A percentile compares a stretch with the other conserved stretches of the same genome.
These are phyloP conservation scores for Nudaria mundana DNA, from an alignment of 2,888 invertebrate genomes.

Conservation along the genomic window DNA sequence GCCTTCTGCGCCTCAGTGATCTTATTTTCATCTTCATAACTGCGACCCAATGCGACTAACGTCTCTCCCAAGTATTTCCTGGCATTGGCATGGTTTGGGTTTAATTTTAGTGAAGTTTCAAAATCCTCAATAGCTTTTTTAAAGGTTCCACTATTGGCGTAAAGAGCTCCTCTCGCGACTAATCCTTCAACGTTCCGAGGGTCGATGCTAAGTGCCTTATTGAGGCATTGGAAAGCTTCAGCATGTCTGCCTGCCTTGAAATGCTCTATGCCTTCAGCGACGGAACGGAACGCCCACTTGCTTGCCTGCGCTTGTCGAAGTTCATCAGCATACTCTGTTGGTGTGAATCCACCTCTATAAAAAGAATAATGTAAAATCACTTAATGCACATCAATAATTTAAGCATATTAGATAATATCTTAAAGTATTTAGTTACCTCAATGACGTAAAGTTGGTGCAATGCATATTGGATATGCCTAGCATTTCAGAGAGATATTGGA, in stretches of 20 bases:
- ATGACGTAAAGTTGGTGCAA: constrained; percentile 85
- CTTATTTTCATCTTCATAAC: constrained; percentile 93
- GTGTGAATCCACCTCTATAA: constrained; percentile 86
- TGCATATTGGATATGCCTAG: constrained; percentile 87
- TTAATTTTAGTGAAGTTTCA: constrained; percentile 93
- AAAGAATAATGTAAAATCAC: constrained; percentile 5
- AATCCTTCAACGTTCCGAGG: constrained; percentile 95
- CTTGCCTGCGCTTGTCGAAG: constrained; percentile 94
- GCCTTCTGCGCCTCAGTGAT: constrained; percentile 92
- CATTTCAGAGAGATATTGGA: constrained; percentile 88
- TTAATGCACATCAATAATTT: not conserved
- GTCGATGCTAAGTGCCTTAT: constrained; percentile 95
- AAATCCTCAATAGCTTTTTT: constrained; percentile 97
- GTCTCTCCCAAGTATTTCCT: constrained; percentile 97
- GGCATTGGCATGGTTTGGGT: constrained; percentile 95
- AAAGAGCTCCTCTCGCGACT: constrained; percentile 94
- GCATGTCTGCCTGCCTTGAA: constrained; percentile 96
- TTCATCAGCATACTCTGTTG: constrained; percentile 90
- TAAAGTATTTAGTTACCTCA: constrained; percentile 80
- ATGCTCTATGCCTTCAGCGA: constrained; percentile 97
- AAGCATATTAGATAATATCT: not conserved
- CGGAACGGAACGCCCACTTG: constrained; percentile 96
- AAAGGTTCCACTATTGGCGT: constrained; percentile 96
- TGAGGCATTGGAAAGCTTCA: constrained; percentile 96
- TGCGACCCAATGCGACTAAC: constrained; percentile 92